phyloP scores from a whole-genome alignment of 1,140 invertebrate species.

The Leptinotarsa undecemlineata region DNA sequence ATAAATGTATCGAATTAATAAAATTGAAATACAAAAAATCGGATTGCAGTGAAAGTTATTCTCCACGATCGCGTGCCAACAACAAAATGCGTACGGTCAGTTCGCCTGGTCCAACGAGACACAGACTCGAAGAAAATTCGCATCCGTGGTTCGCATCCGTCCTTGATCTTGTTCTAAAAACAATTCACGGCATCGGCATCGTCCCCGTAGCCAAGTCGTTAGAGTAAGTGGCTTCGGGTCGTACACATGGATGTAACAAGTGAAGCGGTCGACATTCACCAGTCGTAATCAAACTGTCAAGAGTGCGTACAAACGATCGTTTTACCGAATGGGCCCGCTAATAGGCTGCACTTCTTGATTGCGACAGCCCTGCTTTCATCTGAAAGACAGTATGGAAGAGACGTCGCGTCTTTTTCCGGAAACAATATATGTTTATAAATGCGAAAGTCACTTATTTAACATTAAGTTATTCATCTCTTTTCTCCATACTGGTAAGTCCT shows the following conservation, averaged over 20 bases:
- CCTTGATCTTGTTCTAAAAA: slow-evolving; percentile 22
- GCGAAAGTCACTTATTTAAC: too few species aligned
- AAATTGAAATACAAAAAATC: too few species aligned
- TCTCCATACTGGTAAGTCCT: too few species aligned
- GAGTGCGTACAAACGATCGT: not conserved
- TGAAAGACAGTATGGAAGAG: too few species aligned
- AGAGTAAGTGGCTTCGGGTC: not conserved
- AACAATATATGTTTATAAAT: too few species aligned
- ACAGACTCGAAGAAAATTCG: not conserved
- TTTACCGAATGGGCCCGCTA: slow-evolving; percentile 4
- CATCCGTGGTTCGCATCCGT: not conserved
- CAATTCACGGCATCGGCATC: slow-evolving; percentile 2
- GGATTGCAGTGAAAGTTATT: too few species aligned
- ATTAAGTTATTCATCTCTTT: too few species aligned
- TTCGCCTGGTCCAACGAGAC: not conserved
- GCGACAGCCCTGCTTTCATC: not conserved
- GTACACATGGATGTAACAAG: slow-evolving; percentile 4
- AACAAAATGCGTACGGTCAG: slow-evolving; percentile 7
- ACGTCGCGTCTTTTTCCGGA: too few species aligned
- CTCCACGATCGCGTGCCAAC: not conserved
- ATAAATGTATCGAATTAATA: too few species aligned
- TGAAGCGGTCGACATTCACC: not conserved
- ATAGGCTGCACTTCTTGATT: not conserved
- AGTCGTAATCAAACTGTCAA: not conserved
- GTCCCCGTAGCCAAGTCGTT: slow-evolving; percentile 9